Evolutionary conservation across 2,113 vertebrate genomes (phyloP).

Genomic region (Macaca mulatta): DNA sequence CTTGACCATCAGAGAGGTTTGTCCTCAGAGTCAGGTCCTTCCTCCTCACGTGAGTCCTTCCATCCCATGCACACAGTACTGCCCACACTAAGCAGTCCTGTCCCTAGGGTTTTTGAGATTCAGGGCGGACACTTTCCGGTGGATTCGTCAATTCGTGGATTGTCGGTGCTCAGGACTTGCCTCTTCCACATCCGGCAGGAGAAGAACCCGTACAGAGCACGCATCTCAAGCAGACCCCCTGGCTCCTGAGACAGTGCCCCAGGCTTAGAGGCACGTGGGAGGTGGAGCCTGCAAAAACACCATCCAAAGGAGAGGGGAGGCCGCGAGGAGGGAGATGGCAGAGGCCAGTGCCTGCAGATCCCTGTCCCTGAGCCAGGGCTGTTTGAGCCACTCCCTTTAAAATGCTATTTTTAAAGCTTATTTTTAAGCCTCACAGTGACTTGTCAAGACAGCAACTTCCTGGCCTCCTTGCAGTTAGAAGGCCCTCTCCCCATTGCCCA

Average conservation of each 20-base stretch:
- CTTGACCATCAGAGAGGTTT: rapidly evolving
- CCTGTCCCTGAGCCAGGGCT: background rate
- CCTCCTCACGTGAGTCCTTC: background rate
- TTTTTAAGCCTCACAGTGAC: background rate
- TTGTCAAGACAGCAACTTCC: background rate
- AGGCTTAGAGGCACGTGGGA: rapidly evolving
- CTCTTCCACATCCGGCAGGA: rapidly evolving
- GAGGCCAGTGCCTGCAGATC: background rate
- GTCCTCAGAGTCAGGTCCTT: background rate
- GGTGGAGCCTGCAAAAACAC: rapidly evolving
- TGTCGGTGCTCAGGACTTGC: background rate
- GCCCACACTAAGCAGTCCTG: rapidly evolving
- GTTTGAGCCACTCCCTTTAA: background rate
- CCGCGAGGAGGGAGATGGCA: rapidly evolving
- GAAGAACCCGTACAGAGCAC: rapidly evolving
- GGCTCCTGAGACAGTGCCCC: background rate
- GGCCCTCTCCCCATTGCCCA: background rate
- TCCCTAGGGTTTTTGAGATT: too few relatives aligned
- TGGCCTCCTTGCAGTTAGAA: background rate
- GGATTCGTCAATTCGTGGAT: background rate
- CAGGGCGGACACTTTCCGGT: background rate
- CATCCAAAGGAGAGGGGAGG: rapidly evolving
- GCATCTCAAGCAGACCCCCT: background rate
- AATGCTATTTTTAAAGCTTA: background rate
- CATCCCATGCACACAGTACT: rapidly evolving